Evolutionary conservation across 2,888 invertebrate genomes (phyloP).

Genomic region (Drepana falcataria): DNA sequence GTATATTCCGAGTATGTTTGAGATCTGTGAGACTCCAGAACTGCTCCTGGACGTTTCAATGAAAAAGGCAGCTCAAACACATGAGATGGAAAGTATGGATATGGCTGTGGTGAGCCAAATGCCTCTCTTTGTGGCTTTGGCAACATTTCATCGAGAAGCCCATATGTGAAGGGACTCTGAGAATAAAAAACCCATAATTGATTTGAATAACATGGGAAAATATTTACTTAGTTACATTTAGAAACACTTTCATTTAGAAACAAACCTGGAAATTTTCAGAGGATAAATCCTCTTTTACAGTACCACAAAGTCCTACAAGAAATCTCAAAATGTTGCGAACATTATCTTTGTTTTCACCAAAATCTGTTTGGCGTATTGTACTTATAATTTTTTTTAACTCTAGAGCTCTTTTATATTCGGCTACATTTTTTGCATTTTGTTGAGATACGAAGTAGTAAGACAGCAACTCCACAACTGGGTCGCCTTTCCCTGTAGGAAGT

Average conservation of each 20-base stretch:
- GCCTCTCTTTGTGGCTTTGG: constrained; percentile 51
- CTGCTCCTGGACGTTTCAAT: constrained; percentile 33
- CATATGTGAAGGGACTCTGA: constrained; percentile 71
- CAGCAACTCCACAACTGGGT: constrained; percentile 56
- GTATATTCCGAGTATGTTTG: constrained; percentile 53
- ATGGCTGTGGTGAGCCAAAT: constrained; percentile 67
- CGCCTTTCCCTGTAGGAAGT: constrained; percentile 30
- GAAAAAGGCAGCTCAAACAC: constrained; percentile 68
- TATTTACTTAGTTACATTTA: too few species aligned
- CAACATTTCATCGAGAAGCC: constrained; percentile 63
- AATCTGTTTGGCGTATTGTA: constrained; percentile 40
- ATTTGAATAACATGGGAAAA: too few species aligned
- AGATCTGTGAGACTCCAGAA: constrained; percentile 33
- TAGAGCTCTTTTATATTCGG: constrained; percentile 51
- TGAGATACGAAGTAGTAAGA: constrained; percentile 53
- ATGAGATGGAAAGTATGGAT: constrained; percentile 63
- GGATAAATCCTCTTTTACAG: constrained; percentile 48
- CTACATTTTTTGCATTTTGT: constrained; percentile 55
- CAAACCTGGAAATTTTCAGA: constrained; percentile 57
- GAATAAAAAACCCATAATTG: constrained; percentile 18
- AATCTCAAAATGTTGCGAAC: constrained; percentile 46
- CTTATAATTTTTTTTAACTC: constrained; percentile 54
- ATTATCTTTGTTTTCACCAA: constrained; percentile 42
- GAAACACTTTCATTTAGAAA: neutral
- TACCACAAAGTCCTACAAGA: constrained; percentile 48